Conservation (phyloP, 2,113 vertebrate genomes). For the Crocuta crocuta region DNA sequence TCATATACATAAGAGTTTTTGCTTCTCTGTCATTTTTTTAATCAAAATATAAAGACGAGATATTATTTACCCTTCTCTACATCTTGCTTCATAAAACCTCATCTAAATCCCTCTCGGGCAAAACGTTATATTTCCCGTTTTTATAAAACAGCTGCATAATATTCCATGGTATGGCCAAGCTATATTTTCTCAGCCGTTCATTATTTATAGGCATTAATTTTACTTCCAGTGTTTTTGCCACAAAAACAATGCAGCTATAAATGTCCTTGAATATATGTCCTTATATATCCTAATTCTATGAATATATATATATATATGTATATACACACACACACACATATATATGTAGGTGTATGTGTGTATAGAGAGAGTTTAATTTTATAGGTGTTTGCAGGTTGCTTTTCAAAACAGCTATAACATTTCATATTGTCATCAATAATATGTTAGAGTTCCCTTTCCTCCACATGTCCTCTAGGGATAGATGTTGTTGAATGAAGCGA, state of each 20-base stretch:
- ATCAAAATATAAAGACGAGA: slow-evolving; percentile 21
- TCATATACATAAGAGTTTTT: neutral
- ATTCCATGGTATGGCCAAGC: neutral
- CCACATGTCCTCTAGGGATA: neutral
- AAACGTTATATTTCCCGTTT: slow-evolving; percentile 20
- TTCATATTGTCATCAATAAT: neutral
- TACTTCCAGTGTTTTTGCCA: neutral
- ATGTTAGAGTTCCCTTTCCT: neutral
- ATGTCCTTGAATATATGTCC: slow-evolving; percentile 21
- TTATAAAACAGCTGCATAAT: neutral
- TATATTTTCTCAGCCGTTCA: slow-evolving; percentile 2
- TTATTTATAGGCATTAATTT: slow-evolving; percentile 34
- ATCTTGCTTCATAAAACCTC: slow-evolving; percentile 23
- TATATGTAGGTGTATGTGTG: neutral
- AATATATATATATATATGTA: neutral
- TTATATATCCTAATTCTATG: neutral
- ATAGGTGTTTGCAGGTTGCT: neutral
- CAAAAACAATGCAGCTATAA: slow-evolving; percentile 38
- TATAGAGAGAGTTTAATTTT: neutral
- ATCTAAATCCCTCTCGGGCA: neutral
- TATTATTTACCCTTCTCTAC: neutral
- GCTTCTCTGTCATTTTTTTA: neutral
- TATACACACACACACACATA: neutral
- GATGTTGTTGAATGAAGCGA: neutral
- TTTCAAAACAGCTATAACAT: slow-evolving; percentile 36